phyloP scores from a whole-genome alignment of 2,888 invertebrate genomes.

The Lepidonotus clava region DNA sequence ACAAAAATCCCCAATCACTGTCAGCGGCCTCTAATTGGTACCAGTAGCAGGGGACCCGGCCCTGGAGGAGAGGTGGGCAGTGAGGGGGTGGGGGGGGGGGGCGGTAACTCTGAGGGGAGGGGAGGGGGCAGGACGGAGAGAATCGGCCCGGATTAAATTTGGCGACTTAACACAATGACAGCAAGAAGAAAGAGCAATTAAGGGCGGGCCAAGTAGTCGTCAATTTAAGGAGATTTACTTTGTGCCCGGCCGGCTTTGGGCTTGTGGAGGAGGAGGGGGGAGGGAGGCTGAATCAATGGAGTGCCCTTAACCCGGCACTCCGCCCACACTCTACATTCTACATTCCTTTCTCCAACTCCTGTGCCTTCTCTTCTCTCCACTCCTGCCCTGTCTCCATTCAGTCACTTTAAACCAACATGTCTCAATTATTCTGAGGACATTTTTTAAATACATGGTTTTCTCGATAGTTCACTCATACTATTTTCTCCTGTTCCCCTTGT shows the following conservation, averaged over 20 bases:
- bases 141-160: conserved; percentile 48
- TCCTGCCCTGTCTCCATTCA: no score
- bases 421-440: no score
- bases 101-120: not conserved
- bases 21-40: conserved; percentile 30
- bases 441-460: no score
- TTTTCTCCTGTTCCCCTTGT: no score
- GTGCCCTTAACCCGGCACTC: no score
- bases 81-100: not conserved
- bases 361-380: no score
- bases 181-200: conserved; percentile 49
- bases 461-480: no score
- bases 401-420: no score
- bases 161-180: conserved; percentile 49
- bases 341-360: no score
- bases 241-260: no score
- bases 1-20: conserved; percentile 45
- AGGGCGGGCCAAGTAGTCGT: conserved; percentile 19
- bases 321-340: no score
- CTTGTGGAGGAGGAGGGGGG: no score
- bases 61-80: not conserved
- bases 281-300: conserved; percentile 20
- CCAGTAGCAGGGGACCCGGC: not conserved
- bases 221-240: conserved; percentile 49
- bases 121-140: conserved; percentile 21